Conservation (phyloP, 2,797 vertebrate genomes). For the Hemibagrus guttatus region DNA sequence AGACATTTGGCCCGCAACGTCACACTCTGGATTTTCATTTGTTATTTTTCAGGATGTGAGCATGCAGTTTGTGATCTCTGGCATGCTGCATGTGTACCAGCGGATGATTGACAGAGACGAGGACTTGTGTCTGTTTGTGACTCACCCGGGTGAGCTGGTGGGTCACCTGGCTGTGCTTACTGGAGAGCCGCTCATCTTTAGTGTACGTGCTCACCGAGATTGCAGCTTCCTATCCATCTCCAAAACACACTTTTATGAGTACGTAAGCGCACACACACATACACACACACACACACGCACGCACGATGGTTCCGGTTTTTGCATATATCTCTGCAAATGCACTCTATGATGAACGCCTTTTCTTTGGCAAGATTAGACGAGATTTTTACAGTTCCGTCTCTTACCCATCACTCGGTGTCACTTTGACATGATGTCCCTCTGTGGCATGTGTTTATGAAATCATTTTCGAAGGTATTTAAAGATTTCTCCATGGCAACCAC, state of each 20-base stretch:
- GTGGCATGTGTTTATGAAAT: conserved; percentile 1
- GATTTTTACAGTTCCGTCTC: neutral
- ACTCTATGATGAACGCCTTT: neutral
- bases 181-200: conserved; percentile 93
- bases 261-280: conserved; percentile 42
- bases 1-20: neutral
- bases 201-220: conserved; percentile 86
- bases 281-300: conserved; percentile 2
- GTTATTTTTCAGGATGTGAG: conserved; percentile 80
- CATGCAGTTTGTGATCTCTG: conserved; percentile 89
- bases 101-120: conserved; percentile 88
- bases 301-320: neutral
- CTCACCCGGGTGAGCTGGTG: conserved; percentile 90
- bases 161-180: conserved; percentile 93
- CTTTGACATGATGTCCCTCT: conserved; percentile 30
- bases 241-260: conserved; percentile 95
- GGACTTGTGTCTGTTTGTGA: conserved; percentile 88
- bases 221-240: conserved; percentile 90
- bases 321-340: neutral
- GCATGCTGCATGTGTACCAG: conserved; percentile 90
- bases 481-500: conserved; percentile 38
- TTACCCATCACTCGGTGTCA: neutral
- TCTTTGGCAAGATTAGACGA: neutral
- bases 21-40: neutral
- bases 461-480: conserved; percentile 30